phyloP scores from a whole-genome alignment of 2,113 vertebrate genomes.

The Zosterops borbonicus region DNA sequence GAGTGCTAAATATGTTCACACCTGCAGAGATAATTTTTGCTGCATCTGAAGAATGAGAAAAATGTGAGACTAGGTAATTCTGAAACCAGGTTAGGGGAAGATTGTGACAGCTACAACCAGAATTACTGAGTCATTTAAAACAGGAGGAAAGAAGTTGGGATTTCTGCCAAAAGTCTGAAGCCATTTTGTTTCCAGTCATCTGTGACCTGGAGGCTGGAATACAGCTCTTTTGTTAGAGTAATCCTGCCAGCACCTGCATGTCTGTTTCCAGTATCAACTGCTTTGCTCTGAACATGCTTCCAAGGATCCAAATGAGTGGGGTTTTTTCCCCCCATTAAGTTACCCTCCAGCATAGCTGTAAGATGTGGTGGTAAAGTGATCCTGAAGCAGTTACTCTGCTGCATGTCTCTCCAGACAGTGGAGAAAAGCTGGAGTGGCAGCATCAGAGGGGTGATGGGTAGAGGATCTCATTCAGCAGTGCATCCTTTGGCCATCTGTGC shows the following conservation, averaged over 20 bases:
- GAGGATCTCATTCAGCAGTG: neutral
- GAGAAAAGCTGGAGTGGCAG: neutral
- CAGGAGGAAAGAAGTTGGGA: neutral
- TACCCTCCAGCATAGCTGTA: neutral
- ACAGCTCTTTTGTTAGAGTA: rapidly evolving
- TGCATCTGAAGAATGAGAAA: conserved; percentile 6
- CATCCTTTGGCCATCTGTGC: neutral
- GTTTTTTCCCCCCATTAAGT: neutral
- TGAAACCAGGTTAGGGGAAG: neutral
- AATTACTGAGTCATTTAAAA: neutral
- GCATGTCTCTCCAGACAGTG: neutral
- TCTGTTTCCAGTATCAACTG: neutral
- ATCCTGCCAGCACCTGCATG: neutral
- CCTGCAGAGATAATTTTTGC: neutral
- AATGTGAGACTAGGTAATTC: neutral
- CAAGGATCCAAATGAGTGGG: too few relatives aligned
- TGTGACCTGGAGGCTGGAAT: neutral
- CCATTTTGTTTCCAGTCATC: neutral
- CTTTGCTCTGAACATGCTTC: neutral
- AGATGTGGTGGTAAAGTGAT: rapidly evolving
- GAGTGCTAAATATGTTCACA: neutral
- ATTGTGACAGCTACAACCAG: neutral
- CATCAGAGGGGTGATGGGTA: neutral
- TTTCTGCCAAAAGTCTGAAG: neutral
- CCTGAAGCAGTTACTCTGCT: neutral